Evolutionary conservation across 2,797 vertebrate species (phyloP).

Genomic region (Stomatorhinus walkeri): DNA sequence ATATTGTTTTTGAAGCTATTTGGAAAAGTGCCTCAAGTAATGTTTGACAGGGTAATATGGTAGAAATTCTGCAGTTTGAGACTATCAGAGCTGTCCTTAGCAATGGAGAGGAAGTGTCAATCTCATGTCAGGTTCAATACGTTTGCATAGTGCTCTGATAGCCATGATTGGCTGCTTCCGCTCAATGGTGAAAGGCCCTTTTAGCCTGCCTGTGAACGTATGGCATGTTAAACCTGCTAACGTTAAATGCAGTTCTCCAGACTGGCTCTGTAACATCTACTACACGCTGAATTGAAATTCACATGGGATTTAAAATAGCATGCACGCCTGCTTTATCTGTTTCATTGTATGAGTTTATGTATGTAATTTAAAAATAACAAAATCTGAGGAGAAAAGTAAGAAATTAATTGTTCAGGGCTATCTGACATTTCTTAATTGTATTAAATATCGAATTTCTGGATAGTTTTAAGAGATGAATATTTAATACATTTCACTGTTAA

Average conservation of each 20-base stretch:
- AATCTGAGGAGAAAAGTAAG: background rate
- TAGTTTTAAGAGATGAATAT: background rate
- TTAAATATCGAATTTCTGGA: background rate
- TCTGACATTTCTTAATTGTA: background rate
- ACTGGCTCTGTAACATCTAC: conserved; percentile 27
- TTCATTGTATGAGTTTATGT: conserved; percentile 18
- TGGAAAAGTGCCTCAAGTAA: background rate
- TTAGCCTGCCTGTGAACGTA: conserved; percentile 31
- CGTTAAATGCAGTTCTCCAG: conserved; percentile 49
- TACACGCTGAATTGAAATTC: conserved; percentile 27
- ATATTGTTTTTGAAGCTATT: background rate
- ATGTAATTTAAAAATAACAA: background rate
- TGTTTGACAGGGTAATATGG: background rate
- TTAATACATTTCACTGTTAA: background rate
- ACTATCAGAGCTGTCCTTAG: background rate
- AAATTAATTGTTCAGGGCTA: background rate
- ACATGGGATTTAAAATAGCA: conserved; percentile 32
- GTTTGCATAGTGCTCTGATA: background rate
- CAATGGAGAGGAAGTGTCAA: background rate
- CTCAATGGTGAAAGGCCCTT: background rate
- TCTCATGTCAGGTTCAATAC: conserved; percentile 17
- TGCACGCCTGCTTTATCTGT: background rate
- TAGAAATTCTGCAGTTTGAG: background rate
- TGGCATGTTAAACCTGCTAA: conserved; percentile 48
- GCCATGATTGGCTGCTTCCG: conserved; percentile 17